Evolutionary conservation across 2,113 vertebrate species (phyloP), one percentile per base, ranked within the genome.

Genomic region (Cololabis saira): DNA sequence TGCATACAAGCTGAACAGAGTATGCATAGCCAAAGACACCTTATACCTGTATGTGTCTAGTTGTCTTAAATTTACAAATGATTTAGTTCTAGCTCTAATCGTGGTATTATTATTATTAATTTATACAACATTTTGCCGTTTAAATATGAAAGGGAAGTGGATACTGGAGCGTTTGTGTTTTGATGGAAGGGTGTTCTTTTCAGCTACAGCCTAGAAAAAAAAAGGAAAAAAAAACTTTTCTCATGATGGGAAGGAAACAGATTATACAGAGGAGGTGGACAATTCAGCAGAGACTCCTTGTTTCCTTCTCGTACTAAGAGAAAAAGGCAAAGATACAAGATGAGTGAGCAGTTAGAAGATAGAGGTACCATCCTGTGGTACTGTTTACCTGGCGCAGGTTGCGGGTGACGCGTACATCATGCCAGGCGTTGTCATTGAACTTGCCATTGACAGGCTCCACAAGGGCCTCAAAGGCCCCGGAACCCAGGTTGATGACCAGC

Each of bases 401-500:
- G 90, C 97, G 93, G 70, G 97, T 98, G 87, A 98, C 96, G 73
- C 95, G 93, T 66, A 98, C 93, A 45, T 98, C 94, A 49, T 98
- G 97, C 96, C 96, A 98, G 85, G 87, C 85, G 84, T 97, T 95
- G 92, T 98, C 97, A 65, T 98, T 96, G 93, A 98, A 98, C 91
- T 96, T 96, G 89, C 97, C 96, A 12, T 95, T 97, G 89, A 98
- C 96, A 0, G 97, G 97, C 76, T 98, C 97, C 75, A 98, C 97
- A 40, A 98, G 92, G 17, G 97, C 97, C 91, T 98, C 97, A 15
- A 98, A 98, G 49, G 97, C 97, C 0, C 97, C 97, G 0, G 97
- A 98, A 86, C 97, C 97, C 74, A 98, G 92, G 90, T 98, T 98
- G 94, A 98, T 98, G 91, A 98, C 96, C 62, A 98, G 94, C 95